Conservation (phyloP, 2,888 invertebrate genomes). For the Noctua comes region DNA sequence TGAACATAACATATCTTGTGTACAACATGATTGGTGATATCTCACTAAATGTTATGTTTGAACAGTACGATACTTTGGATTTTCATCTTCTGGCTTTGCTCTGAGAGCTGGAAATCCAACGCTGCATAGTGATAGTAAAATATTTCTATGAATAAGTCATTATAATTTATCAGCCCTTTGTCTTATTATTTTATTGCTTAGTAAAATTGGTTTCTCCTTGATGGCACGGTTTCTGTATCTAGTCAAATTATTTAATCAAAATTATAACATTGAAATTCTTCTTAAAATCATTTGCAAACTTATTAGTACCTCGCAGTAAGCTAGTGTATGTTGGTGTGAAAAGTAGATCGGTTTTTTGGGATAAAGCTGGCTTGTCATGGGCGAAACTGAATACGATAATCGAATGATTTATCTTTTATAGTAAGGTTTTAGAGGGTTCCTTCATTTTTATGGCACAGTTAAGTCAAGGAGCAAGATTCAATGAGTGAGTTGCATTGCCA, state of each 20-base stretch:
- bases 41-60: not conserved
- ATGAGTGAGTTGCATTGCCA: not conserved
- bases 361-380: not conserved
- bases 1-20: no score
- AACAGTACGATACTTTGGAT: not conserved
- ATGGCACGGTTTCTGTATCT: not conserved
- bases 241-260: not conserved
- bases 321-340: not conserved
- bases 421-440: not conserved
- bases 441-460: not conserved
- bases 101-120: not conserved
- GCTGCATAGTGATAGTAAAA: not conserved
- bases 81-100: not conserved
- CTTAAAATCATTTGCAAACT: not conserved
- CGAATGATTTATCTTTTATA: not conserved
- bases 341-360: not conserved
- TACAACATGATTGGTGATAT: not conserved
- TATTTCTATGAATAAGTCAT: not conserved
- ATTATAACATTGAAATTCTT: not conserved
- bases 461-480: not conserved
- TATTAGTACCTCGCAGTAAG: not conserved
- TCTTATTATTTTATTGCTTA: constrained; percentile 1
- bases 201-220: not conserved
- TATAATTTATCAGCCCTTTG: not conserved
- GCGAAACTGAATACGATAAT: not conserved